Percentiles rank a stretch among this genome's conserved stretches.
Evolutionary conservation across 2,797 vertebrate genomes (phyloP).

Genomic region (Sorex maritimensis): DNA sequence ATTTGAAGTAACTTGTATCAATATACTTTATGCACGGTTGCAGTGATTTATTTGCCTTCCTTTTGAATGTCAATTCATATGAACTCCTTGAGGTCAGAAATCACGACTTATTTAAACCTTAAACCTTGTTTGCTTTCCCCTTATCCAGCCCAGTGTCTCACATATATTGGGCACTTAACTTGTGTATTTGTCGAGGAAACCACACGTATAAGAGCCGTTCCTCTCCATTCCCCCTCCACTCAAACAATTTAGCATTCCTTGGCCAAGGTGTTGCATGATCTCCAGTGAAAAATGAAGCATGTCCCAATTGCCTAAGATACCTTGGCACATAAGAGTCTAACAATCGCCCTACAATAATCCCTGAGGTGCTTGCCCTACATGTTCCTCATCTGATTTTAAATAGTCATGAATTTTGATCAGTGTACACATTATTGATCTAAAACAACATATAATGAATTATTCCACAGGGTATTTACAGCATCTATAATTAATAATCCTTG

Average conservation of each 20-base stretch:
- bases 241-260: not conserved
- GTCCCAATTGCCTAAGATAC: not conserved
- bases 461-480: constrained; percentile 32
- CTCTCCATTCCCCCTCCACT: not conserved
- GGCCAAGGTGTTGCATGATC: not conserved
- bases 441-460: not conserved
- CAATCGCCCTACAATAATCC: not conserved
- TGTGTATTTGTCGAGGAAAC: not conserved
- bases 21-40: not conserved
- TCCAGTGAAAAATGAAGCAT: not conserved
- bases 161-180: not conserved
- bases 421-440: not conserved
- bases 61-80: not conserved
- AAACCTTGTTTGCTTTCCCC: not conserved
- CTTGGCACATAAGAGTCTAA: not conserved
- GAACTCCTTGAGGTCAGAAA: constrained; percentile 9
- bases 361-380: not conserved
- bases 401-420: constrained; percentile 11
- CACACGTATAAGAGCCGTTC: not conserved
- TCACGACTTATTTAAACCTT: not conserved
- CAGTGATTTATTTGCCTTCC: not conserved
- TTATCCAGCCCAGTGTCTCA: not conserved
- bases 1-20: not conserved
- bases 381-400: not conserved
- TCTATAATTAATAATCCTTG: constrained; percentile 51